Evolutionary conservation across 2,113 vertebrate genomes (phyloP).

Genomic region (Camelus bactrianus): DNA sequence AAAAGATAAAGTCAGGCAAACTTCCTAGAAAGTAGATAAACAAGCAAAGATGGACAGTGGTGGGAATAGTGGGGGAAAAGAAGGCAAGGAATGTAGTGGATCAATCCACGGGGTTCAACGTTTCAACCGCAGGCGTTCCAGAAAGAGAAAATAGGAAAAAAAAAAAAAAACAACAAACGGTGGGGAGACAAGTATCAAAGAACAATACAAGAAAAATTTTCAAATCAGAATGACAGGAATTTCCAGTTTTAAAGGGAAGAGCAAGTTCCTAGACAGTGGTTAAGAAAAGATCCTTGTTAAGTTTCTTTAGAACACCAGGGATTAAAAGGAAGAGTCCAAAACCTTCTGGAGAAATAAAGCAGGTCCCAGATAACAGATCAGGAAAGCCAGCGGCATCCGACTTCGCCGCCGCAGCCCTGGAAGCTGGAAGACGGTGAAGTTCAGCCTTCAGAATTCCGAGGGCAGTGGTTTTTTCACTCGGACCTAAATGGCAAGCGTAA

Average conservation of each 20-base stretch:
- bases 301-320: background rate
- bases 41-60: background rate
- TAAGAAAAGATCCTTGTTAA: background rate
- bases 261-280: background rate
- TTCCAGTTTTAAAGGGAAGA: background rate
- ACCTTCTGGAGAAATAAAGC: background rate
- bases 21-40: slow-evolving; percentile 16
- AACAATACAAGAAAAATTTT: background rate
- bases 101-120: background rate
- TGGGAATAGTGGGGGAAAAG: background rate
- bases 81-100: background rate
- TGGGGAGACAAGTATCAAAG: background rate
- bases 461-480: background rate
- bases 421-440: background rate
- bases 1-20: slow-evolving; percentile 33
- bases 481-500: background rate
- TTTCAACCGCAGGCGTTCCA: background rate
- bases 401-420: accelerated
- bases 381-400: background rate
- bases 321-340: slow-evolving; percentile 39
- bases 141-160: background rate
- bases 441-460: background rate
- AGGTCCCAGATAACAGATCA: background rate
- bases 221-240: background rate
- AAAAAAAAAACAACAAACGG: too few relatives aligned